Evolutionary conservation across 1,140 invertebrate genomes (phyloP).

Genomic region (Harpegnathos saltator): DNA sequence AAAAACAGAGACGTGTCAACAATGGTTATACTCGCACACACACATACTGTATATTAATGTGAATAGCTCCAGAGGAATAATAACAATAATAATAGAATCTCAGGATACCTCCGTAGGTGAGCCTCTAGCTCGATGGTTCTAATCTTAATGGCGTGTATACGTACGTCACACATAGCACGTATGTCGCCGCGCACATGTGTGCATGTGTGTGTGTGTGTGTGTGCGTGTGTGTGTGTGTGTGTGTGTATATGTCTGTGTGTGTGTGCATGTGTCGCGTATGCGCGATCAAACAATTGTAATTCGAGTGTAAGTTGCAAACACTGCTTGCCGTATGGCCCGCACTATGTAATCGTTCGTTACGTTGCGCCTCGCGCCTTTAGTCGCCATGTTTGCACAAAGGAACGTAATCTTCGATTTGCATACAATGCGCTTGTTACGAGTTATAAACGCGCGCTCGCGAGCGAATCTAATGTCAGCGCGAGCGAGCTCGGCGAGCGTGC

Average conservation of each 20-base stretch:
- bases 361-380: constrained; percentile 11
- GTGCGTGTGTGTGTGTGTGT: too few relatives aligned
- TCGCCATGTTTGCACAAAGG: constrained; percentile 28
- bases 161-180: not conserved
- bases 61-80: constrained; percentile 63
- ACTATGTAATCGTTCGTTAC: constrained; percentile 35
- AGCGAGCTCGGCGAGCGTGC: too few relatives aligned
- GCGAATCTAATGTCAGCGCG: constrained; percentile 31
- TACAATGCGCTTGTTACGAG: constrained; percentile 53
- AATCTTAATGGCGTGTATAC: constrained; percentile 41
- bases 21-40: constrained; percentile 64
- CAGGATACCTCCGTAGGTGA: constrained; percentile 43
- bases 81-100: constrained; percentile 35
- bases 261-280: too few relatives aligned
- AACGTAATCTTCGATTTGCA: constrained; percentile 55
- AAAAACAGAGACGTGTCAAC: constrained; percentile 63
- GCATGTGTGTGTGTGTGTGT: too few relatives aligned
- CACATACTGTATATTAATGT: constrained; percentile 75
- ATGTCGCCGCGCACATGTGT: not conserved
- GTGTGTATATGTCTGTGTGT: too few relatives aligned
- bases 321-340: not conserved
- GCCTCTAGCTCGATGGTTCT: constrained; percentile 64
- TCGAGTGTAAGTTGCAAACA: constrained; percentile 3
- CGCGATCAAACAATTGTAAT: constrained; percentile 21
- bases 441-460: not conserved